These are phyloP conservation scores for Halichondria panicea DNA, from an alignment of 37 sponge, comb jelly and placozoan species.

Conservation along the genomic window DNA sequence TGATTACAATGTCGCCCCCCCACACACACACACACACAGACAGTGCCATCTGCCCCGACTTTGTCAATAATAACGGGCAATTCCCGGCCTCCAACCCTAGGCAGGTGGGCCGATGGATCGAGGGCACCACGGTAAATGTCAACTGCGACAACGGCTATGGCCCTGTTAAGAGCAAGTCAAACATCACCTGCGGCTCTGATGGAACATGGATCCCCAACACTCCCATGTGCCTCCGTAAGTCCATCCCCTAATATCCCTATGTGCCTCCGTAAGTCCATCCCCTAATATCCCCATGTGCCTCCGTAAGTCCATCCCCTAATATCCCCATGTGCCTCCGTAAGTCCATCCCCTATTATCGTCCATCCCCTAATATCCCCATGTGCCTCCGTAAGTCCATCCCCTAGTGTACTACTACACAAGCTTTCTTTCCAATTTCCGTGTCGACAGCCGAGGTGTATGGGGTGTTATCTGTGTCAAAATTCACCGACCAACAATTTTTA, in stretches of 20 bases:
- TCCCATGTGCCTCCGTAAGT: slow-evolving; percentile 42
- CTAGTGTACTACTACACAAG: too few species aligned
- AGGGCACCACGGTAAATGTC: slow-evolving; percentile 24
- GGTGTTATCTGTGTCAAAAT: too few species aligned
- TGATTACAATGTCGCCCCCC: background rate
- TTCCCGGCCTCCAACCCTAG: background rate
- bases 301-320: too few species aligned
- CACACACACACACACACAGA: background rate
- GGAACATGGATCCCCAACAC: slow-evolving; percentile 32
- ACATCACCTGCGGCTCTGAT: slow-evolving; percentile 2
- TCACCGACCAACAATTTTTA: too few species aligned
- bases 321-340: too few species aligned
- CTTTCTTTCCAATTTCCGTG: too few species aligned
- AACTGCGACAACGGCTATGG: slow-evolving; percentile 23
- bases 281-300: too few species aligned
- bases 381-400: too few species aligned
- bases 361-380: too few species aligned
- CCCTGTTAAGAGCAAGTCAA: background rate
- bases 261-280: slow-evolving; percentile 6
- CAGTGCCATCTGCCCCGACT: background rate
- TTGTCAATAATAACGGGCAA: background rate
- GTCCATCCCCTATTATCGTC: too few species aligned
- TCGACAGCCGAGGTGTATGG: too few species aligned
- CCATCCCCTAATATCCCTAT: background rate
- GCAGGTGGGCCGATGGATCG: background rate